A percentile compares a stretch with the other conserved stretches of the same genome.
Conservation (phyloP, 2,888 invertebrate genomes). For the Lochmaea capreae region DNA sequence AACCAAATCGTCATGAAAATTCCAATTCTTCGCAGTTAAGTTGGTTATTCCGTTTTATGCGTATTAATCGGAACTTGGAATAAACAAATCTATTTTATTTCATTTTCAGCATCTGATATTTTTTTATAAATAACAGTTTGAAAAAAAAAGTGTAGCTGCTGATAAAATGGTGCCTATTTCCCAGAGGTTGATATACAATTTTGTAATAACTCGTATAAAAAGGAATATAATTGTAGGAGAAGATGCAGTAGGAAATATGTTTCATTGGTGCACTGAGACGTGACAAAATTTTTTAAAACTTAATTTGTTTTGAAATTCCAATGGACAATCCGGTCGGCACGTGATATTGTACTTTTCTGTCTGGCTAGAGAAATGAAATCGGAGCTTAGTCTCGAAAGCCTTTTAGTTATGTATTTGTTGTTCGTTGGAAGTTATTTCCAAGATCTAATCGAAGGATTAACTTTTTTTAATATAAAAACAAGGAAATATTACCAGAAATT, state of each 20-base stretch:
- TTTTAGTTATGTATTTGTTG: conserved; percentile 5
- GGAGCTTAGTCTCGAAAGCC: conserved; percentile 10
- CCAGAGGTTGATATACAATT: no score
- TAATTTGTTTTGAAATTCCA: conserved; percentile 35
- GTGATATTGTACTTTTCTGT: conserved; percentile 27
- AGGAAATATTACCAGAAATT: not conserved
- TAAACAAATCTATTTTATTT: no score
- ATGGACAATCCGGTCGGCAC: conserved; percentile 21
- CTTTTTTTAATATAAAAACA: not conserved
- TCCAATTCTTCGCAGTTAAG: no score
- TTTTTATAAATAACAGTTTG: no score
- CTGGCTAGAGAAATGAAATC: conserved; percentile 25
- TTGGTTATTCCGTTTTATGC: no score
- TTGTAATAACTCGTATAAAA: not conserved
- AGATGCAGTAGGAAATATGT: conserved; percentile 2
- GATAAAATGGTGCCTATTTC: no score
- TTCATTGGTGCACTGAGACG: conserved; percentile 30
- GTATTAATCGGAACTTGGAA: no score
- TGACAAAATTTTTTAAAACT: conserved; percentile 34
- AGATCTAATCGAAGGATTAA: not conserved
- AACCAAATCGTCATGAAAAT: no score
- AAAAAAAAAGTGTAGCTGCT: no score
- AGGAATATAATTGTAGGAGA: not conserved
- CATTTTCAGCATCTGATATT: no score
- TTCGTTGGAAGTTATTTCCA: conserved; percentile 4